Evolutionary conservation across 2,113 vertebrate species (phyloP).

Genomic region (Capra hircus): DNA sequence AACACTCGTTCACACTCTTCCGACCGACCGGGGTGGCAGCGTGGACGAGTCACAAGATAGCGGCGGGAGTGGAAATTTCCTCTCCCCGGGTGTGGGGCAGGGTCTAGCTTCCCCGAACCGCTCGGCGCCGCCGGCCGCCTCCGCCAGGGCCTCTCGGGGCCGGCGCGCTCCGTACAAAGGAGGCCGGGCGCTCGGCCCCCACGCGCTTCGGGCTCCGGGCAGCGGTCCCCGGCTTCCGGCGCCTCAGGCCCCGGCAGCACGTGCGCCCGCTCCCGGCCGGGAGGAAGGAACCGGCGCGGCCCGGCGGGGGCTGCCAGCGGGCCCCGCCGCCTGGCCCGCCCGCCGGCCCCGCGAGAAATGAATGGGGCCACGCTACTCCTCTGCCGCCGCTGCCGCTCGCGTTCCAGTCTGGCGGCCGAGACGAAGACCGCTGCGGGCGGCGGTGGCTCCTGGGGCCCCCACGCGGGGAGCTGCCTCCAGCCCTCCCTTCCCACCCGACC

Average conservation of each 20-base stretch:
- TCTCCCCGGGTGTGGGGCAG: slow-evolving; percentile 72
- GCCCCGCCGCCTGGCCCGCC: background rate
- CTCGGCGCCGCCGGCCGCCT: slow-evolving; percentile 65
- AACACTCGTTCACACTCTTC: slow-evolving; percentile 54
- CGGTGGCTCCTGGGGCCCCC: background rate
- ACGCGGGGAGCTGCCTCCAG: background rate
- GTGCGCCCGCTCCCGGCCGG: background rate
- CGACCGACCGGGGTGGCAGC: slow-evolving; percentile 2
- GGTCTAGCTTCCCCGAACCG: slow-evolving; percentile 80
- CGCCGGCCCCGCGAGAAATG: slow-evolving; percentile 8
- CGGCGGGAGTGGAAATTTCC: slow-evolving; percentile 85
- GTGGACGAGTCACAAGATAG: slow-evolving; percentile 71
- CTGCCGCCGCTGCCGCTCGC: background rate
- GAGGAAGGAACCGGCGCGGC: background rate
- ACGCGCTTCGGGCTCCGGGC: background rate
- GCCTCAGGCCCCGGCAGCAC: slow-evolving; percentile 45
- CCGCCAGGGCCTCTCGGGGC: slow-evolving; percentile 56
- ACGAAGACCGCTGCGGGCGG: background rate
- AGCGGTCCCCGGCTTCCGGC: slow-evolving; percentile 25
- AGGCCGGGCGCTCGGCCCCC: slow-evolving; percentile 7
- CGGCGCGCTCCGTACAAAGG: slow-evolving; percentile 55
- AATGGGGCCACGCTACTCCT: slow-evolving; percentile 44
- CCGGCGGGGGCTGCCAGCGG: background rate
- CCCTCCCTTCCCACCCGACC: background rate
- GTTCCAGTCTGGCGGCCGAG: background rate